Conservation (phyloP, 1,140 invertebrate species). For the Hyphantria cunea region DNA sequence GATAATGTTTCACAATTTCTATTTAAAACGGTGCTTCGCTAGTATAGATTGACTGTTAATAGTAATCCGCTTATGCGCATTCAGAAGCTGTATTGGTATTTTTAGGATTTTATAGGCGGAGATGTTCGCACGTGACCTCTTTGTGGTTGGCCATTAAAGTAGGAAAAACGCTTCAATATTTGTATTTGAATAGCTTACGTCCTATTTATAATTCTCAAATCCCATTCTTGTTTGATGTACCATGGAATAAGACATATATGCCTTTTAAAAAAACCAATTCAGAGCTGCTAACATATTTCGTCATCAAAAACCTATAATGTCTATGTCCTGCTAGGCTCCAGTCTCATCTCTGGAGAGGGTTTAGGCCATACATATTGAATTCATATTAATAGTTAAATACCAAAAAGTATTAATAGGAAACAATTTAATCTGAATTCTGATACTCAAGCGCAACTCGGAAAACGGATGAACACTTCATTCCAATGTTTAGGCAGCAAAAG, state of each 20-base stretch:
- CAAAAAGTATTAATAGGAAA: no score
- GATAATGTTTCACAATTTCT: constrained; percentile 9
- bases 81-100: constrained; percentile 1
- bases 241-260: no score
- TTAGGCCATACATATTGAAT: no score
- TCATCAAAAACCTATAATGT: no score
- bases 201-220: neutral
- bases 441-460: neutral
- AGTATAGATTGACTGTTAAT: constrained; percentile 14
- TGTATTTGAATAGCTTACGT: no score
- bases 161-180: neutral
- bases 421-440: no score
- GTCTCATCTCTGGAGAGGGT: no score
- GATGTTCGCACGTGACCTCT: constrained; percentile 9
- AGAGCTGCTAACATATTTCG: no score
- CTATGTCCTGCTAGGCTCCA: no score
- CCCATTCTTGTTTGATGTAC: no score
- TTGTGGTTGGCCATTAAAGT: constrained; percentile 12
- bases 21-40: constrained; percentile 16
- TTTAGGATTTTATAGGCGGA: constrained; percentile 5
- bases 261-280: no score
- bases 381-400: no score
- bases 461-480: constrained; percentile 38
- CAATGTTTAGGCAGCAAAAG: constrained; percentile 71
- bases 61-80: constrained; percentile 10